Conservation (phyloP, 1,140 invertebrate genomes). For the Eufriesea mexicana region DNA sequence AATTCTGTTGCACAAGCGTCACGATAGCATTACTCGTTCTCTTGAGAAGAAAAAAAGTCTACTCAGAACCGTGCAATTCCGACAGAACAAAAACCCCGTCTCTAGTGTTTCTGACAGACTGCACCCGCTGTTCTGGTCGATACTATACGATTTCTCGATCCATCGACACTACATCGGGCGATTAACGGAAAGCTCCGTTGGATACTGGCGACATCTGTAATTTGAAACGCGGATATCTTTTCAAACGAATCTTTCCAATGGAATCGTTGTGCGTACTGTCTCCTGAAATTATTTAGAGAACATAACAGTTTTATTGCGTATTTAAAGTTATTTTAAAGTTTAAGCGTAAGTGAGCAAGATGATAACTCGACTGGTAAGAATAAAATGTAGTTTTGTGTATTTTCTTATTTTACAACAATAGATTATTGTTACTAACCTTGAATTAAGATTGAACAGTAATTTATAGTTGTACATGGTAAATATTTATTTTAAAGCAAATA, state of each 20-base stretch:
- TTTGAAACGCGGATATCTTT: not conserved
- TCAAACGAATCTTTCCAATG: not conserved
- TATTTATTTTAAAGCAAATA: not conserved
- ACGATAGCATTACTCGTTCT: constrained; percentile 34
- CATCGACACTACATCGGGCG: constrained; percentile 21
- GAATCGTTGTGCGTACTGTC: not conserved
- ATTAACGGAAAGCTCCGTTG: not conserved
- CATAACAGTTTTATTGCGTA: not conserved
- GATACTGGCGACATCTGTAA: constrained; percentile 6
- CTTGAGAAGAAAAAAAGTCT: not conserved
- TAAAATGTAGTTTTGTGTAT: not conserved
- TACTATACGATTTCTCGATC: constrained; percentile 62
- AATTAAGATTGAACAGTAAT: not conserved
- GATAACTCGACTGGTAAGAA: not conserved
- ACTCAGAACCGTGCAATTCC: not conserved
- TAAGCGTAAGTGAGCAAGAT: too few species aligned
- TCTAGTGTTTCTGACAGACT: constrained; percentile 33
- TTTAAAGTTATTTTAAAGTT: not conserved
- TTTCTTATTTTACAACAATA: not conserved
- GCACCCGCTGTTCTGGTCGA: constrained; percentile 43
- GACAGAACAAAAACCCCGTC: constrained; percentile 19
- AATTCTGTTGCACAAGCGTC: not conserved
- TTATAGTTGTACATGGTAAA: not conserved
- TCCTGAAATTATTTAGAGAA: too few species aligned
- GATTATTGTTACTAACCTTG: not conserved